Evolutionary conservation across 1,140 invertebrate species (phyloP).

Genomic region (Bombus fervidus): DNA sequence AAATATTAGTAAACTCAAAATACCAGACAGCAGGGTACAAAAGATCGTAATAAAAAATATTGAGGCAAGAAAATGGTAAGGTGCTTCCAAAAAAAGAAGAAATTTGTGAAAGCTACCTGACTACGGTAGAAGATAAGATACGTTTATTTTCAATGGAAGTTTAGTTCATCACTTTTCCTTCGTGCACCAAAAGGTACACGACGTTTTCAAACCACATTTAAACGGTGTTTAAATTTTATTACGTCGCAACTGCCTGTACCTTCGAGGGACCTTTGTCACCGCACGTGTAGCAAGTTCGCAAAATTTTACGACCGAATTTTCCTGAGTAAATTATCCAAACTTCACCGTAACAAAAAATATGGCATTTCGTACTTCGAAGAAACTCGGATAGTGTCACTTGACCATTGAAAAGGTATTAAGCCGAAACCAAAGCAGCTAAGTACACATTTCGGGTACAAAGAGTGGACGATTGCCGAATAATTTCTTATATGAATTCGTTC

Average conservation of each 20-base stretch:
- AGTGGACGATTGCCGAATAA: conserved; percentile 50
- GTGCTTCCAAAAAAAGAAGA: not conserved
- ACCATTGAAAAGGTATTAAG: conserved; percentile 27
- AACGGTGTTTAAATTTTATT: no score
- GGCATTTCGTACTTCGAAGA: not conserved
- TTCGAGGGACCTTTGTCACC: no score
- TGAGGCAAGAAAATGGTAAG: no score
- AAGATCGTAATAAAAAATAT: not conserved
- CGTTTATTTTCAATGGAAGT: not conserved
- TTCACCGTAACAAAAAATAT: accelerated
- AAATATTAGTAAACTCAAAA: not conserved
- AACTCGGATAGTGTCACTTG: not conserved
- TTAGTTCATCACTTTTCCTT: conserved; percentile 34
- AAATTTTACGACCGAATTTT: conserved; percentile 29
- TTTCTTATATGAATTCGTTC: conserved; percentile 43
- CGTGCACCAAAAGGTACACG: not conserved
- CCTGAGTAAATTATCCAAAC: not conserved
- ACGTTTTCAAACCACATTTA: conserved; percentile 55
- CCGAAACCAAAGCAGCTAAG: conserved; percentile 49
- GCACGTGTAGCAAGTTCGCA: not conserved
- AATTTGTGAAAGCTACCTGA: conserved; percentile 27
- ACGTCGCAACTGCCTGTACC: not conserved
- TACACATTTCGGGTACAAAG: conserved; percentile 53
- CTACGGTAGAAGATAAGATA: conserved; percentile 43
- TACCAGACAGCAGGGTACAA: not conserved